A percentile compares a stretch with the other conserved stretches of the same genome.
phyloP scores from a whole-genome alignment of 2,113 vertebrate genomes.

The Chloropsis hardwickii region DNA sequence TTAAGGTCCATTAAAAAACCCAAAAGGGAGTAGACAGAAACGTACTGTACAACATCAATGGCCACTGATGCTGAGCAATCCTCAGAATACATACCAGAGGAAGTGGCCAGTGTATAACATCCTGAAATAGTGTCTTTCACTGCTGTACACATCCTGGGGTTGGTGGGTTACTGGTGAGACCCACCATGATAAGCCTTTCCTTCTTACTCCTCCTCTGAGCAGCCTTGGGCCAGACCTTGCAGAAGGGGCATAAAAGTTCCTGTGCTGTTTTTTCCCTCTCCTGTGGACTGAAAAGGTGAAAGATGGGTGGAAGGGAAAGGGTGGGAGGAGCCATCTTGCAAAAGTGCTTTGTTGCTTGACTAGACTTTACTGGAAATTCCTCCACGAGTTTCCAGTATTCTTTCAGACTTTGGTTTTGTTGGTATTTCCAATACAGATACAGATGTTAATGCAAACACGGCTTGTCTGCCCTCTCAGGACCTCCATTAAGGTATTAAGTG shows the following conservation, averaged over 20 bases:
- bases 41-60: not conserved
- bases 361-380: not conserved
- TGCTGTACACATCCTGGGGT: not conserved
- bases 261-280: not conserved
- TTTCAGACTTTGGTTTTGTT: not conserved
- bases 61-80: not conserved
- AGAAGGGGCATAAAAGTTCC: not conserved
- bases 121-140: not conserved
- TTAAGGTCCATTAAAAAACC: not conserved
- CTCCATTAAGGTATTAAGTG: not conserved
- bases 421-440: not conserved
- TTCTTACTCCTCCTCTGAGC: not conserved
- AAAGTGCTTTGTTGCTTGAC: not conserved
- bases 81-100: not conserved
- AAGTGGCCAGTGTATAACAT: not conserved
- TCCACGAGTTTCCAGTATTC: accelerated
- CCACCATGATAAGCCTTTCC: not conserved
- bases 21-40: not conserved
- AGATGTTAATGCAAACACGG: not conserved
- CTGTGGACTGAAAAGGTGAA: not conserved
- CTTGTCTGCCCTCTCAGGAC: not conserved
- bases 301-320: not conserved
- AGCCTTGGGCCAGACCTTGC: not conserved
- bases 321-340: not conserved
- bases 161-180: not conserved